Conservation (phyloP, 2,113 vertebrate genomes). For the Ptyas mucosa region DNA sequence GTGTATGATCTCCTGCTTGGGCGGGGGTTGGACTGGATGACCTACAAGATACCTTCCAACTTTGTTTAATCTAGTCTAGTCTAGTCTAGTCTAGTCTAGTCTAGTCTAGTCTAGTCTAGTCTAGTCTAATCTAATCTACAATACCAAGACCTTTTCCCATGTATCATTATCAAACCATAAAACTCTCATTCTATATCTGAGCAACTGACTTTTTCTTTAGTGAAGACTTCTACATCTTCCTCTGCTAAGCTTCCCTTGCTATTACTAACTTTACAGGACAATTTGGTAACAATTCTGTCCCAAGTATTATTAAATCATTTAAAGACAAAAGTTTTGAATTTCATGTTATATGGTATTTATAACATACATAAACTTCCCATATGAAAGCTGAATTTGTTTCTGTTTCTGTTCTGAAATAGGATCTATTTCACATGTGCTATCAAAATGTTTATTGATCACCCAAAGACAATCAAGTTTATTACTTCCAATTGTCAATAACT, state of each 20-base stretch:
- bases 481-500: background rate
- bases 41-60: no score
- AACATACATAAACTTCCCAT: background rate
- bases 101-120: no score
- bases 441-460: background rate
- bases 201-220: background rate
- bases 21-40: no score
- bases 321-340: background rate
- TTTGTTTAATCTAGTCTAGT: no score
- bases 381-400: background rate
- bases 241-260: background rate
- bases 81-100: no score
- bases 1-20: no score
- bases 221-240: background rate
- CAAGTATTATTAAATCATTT: background rate
- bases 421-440: background rate
- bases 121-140: no score
- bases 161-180: background rate
- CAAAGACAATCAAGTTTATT: background rate
- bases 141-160: background rate
- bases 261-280: background rate
- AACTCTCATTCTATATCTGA: background rate
- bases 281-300: background rate
- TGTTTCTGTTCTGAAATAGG: background rate
- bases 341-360: background rate